Evolutionary conservation across 1,140 invertebrate genomes (phyloP), one percentile per base, ranked within the genome.

Genomic region (Rhizoglyphus robini): DNA sequence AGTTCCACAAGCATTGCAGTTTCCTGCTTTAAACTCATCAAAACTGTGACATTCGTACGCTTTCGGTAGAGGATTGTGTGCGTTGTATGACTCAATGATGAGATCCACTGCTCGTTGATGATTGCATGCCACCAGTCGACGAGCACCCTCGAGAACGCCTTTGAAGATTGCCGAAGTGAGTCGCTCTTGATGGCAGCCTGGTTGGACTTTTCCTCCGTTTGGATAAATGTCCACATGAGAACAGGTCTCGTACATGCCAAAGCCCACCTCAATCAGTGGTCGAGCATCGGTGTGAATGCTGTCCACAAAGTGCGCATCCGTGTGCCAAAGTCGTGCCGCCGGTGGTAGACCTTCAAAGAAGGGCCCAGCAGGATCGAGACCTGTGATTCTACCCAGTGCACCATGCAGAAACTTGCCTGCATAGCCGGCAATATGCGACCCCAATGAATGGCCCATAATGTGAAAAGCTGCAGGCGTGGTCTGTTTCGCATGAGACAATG

Each of bases 231-330:
- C 88, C 66, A 90, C 73, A 72, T 90, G 87, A 0, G 88, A 88
- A 68, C 87, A 86, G 0, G 87, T 83, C 72, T 89, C 84, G 13
- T 83, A 85, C 83, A 89, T 90, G 38, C 88, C 88, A 15, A 68
- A 88, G 67, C 87, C 87, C 18, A 57, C 75, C 0, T 88, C 89
- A 46, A 11, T 36, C 36, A 8, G 36, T 46, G 4, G 4, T 11
- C 23, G 83, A 0, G 54, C 27, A 41, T 75, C 70, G n/a, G 81
- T 82, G 73, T 96, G 91, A 58, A 96, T 93, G 0, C 93, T 88
- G 73, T 96, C 93, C 0, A 96, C 92, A 73, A 94, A 95, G 38
- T 83, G 80, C 0, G 92, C 92, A 75, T 95, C 91, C 0, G 79
- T 81, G 59, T 84, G 82, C 72, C 93, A 90, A 38, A 94, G 75